phyloP scores from a whole-genome alignment of 2,113 vertebrate genomes.

The Lophotis ruficrista region DNA sequence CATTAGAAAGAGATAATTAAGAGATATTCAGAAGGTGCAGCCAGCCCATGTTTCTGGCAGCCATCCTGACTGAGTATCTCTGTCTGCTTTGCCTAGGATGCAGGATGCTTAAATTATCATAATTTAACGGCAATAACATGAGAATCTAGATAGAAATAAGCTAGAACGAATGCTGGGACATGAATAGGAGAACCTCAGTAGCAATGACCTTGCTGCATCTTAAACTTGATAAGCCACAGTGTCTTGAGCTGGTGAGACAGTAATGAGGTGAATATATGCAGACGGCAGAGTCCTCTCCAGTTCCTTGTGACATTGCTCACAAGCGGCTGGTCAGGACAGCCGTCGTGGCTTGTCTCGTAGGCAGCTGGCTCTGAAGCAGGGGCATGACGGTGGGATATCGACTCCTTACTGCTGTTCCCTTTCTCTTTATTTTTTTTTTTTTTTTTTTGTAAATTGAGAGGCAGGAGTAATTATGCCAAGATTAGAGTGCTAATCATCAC shows the following conservation, averaged over 20 bases:
- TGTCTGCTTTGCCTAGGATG: not conserved
- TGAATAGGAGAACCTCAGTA: not conserved
- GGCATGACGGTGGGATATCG: not conserved
- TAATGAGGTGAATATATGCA: conserved; percentile 22
- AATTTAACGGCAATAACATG: not conserved
- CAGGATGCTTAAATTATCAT: conserved; percentile 52
- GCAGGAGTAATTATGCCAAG: conserved; percentile 17
- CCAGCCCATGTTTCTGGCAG: conserved; percentile 29
- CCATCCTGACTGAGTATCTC: conserved; percentile 13
- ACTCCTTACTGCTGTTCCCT: not conserved
- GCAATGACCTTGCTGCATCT: not conserved
- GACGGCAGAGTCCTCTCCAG: not conserved
- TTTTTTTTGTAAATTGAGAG: not conserved
- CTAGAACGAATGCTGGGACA: not conserved
- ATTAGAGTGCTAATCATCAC: conserved; percentile 8
- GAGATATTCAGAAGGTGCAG: conserved; percentile 34
- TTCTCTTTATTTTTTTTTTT: not conserved
- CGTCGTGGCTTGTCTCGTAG: not conserved
- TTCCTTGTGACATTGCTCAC: conserved; percentile 11
- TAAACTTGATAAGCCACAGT: not conserved
- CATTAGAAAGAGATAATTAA: conserved; percentile 71
- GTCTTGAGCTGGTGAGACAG: conserved; percentile 1
- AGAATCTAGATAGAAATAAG: conserved; percentile 1
- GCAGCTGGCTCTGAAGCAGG: not conserved
- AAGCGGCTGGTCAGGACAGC: not conserved